Percentiles rank a stretch among this genome's conserved stretches.
These are phyloP conservation scores for Henricia sp. DNA, from an alignment of 53 echinoderm and acorn worm genomes.

Conservation along the genomic window DNA sequence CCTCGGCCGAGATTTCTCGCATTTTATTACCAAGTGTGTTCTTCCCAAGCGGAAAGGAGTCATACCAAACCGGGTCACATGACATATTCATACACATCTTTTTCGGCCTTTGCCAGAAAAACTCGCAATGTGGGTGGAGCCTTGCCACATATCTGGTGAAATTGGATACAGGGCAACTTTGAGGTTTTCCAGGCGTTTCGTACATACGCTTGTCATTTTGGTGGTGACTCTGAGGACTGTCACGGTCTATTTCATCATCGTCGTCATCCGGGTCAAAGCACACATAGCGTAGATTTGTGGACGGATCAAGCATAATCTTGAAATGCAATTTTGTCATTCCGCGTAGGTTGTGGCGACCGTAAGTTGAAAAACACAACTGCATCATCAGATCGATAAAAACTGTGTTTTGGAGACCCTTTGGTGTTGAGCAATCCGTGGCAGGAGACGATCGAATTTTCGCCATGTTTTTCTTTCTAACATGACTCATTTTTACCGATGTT, in stretches of 20 bases:
- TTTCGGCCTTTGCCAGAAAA: constrained; percentile 64
- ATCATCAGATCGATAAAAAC: constrained; percentile 46
- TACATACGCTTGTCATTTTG: constrained; percentile 34
- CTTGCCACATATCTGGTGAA: constrained; percentile 37
- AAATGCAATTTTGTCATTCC: constrained; percentile 47
- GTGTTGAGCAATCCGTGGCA: constrained; percentile 42
- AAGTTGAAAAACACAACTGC: background rate
- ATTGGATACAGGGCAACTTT: constrained; percentile 51
- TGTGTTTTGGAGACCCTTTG: constrained; percentile 45
- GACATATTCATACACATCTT: background rate
- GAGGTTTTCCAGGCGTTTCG: constrained; percentile 46
- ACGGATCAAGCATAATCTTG: background rate
- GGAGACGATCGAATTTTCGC: constrained; percentile 45
- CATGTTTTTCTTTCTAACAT: constrained; percentile 43
- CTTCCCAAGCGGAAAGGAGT: constrained; percentile 52
- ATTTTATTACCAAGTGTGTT: constrained; percentile 40
- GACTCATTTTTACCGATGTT: background rate
- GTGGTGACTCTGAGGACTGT: background rate
- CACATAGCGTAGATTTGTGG: constrained; percentile 13
- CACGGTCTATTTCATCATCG: constrained; percentile 6
- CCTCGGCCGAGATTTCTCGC: constrained; percentile 41
- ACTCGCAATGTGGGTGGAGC: constrained; percentile 39
- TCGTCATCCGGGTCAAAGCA: constrained; percentile 30
- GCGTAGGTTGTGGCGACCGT: constrained; percentile 45
- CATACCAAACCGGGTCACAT: constrained; percentile 37